Base-by-base conservation (phyloP, 2,113 vertebrate genomes). In the Egretta garzetta region DNA sequence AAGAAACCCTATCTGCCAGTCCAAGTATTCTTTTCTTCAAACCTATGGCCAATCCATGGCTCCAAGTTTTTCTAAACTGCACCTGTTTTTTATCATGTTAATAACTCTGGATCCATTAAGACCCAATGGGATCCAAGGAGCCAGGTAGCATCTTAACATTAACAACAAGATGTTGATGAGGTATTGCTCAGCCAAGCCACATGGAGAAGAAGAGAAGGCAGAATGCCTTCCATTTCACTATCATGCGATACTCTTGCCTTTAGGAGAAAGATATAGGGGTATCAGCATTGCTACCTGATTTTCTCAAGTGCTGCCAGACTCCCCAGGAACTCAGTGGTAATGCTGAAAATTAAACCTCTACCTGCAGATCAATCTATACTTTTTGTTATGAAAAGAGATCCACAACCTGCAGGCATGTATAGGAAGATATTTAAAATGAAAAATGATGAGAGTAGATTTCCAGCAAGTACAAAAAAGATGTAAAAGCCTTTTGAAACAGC, bases 401-500 rank as follows among this genome's bases (percentile, higher is more conserved):
- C 58, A 23, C 62, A 90, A 80, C 58, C 35, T 75, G 45, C 96
- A 91, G 87, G 58, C 62, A 62, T 60, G 58, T 68, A 62, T 75
- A 79, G 74, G 87, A 72, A 88, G 81, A 68, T 60, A 82, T 87
- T 91, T 95, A 88, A 93, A 85, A 95, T 88, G 74, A 96, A 91
- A 95, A 96, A 96, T 53, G 33, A 93, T 75, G 35, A 76, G 35
- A 91, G 74, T n/a, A 43, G 66, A 53, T 94, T 90, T 93, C 47
- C 73, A 95, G 82, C 30, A 39, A 88, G 81, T 60, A 96, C 81
- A 88, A 89, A 89, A 73, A 77, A 85, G 45, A 62, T 47, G 58
- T 92, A 96, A 96, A 96, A 96, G 71, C 71, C 59, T 94, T 96
- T 74, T 93, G 93, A 94, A 96, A 39, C 55, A 71, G 93, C 63